A percentile compares a stretch with the other conserved stretches of the same genome.
phyloP scores from a whole-genome alignment of 1,140 invertebrate genomes.

The Dendrolimus punctatus region DNA sequence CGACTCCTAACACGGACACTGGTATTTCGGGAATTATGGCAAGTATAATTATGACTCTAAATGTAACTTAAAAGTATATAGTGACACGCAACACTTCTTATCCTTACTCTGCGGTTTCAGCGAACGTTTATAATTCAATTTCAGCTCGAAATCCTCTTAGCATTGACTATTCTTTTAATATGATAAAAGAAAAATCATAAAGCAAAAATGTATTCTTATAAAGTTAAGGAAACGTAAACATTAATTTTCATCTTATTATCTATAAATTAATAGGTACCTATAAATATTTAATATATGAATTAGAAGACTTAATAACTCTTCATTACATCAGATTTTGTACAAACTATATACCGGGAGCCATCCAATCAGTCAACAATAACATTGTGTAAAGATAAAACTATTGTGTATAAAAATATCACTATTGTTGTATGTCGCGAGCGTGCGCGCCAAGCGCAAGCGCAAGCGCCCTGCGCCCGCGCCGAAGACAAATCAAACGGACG shows the following conservation, averaged over 20 bases:
- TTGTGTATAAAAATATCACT: slow-evolving; percentile 70
- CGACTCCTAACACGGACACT: slow-evolving; percentile 14
- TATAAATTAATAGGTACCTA: slow-evolving; percentile 6
- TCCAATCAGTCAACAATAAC: slow-evolving; percentile 66
- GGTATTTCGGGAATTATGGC: slow-evolving; percentile 26
- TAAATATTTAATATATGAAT: slow-evolving; percentile 28
- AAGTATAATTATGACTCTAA: slow-evolving; percentile 15
- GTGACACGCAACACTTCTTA: no score
- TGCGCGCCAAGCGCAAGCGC: slow-evolving; percentile 15
- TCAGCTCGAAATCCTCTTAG: neutral
- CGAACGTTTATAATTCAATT: no score
- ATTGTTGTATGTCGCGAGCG: slow-evolving; percentile 45
- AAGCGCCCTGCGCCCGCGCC: slow-evolving; percentile 12
- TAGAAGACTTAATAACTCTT: slow-evolving; percentile 49
- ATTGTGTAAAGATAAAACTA: slow-evolving; percentile 69
- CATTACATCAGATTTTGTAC: slow-evolving; percentile 57
- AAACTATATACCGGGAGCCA: slow-evolving; percentile 67
- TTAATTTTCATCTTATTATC: slow-evolving; percentile 12
- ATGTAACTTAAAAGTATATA: no score
- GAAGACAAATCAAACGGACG: slow-evolving; percentile 55
- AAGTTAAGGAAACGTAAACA: slow-evolving; percentile 14
- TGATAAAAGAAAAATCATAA: neutral
- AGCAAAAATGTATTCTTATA: neutral
- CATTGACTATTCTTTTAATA: neutral
- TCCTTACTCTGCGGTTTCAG: no score